Base-by-base conservation (phyloP, 92 coral and sea anemone species). In the Phenganax subtilis region DNA sequence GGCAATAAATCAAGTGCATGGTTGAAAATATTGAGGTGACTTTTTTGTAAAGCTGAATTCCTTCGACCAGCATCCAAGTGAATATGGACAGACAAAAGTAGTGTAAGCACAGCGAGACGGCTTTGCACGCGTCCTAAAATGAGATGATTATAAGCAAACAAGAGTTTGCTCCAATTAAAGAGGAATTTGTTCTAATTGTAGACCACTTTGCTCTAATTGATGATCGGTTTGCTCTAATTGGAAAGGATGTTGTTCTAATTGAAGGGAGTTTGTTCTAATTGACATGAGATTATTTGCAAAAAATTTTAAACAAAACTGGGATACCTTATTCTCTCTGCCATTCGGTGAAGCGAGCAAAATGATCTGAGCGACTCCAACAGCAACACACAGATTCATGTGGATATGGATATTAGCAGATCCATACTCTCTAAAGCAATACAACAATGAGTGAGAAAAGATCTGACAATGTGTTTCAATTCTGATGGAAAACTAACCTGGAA, bases 21-120 rank as follows among this genome's bases (percentile, higher is more conserved):
- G 83, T 44, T 51, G 83, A 79, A 29, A 79, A 62, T 9, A 79
- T 79, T 3, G 83, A 79, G 3, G 63, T 73, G 17, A 79, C 83
- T 79, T 79, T 79, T 61, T 52, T 63, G 56, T 79, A 79, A 14
- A 79, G 51, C 20, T 79, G 83, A 3, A 79, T 6, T 64, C 83
- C 83, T 79, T 79, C 83, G 12, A 79, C 83, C 62, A 79, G 15
- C 83, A 79, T 79, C 83, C 83, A 79, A 8, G 83, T 63, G 54
- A 79, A 79, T 16, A 79, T 28, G 54, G 73, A 62, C 0, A 79
- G 83, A 65, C 83, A 79, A 29, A 79, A 79, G n/a, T 79, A 79
- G 30, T 79, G 83, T 62, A 79, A 52, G n/a, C 53, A 79, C 10
- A 68, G n/a, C 30, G 83, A 79, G n/a, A 79, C 55, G 47, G 57